Evolutionary conservation across 2,797 vertebrate genomes (phyloP).

Genomic region (Synanceia verrucosa): DNA sequence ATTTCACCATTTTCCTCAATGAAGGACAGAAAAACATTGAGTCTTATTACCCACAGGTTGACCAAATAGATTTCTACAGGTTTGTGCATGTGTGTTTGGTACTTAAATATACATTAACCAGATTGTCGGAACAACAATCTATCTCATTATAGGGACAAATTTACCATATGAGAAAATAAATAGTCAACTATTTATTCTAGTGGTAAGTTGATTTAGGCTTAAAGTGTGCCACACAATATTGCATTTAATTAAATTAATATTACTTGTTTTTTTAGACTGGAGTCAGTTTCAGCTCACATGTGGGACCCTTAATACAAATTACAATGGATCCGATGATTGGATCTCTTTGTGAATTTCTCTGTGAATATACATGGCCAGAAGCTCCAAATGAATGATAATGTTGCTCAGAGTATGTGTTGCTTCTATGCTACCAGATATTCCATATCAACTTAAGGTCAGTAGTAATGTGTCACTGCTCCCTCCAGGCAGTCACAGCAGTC

Average conservation of each 20-base stretch:
- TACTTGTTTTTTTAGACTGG: too few relatives aligned
- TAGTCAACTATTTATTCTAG: too few relatives aligned
- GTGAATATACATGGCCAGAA: too few relatives aligned
- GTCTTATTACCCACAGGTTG: slow-evolving; percentile 83
- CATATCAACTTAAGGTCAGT: not conserved
- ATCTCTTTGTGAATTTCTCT: too few relatives aligned
- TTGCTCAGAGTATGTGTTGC: not conserved
- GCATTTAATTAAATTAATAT: too few relatives aligned
- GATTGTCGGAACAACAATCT: not conserved
- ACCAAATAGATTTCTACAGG: slow-evolving; percentile 94
- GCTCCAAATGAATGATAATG: not conserved
- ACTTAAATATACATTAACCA: not conserved
- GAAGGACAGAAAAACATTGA: slow-evolving; percentile 83
- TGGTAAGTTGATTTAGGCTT: not conserved
- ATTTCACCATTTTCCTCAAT: slow-evolving; percentile 84
- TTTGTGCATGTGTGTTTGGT: slow-evolving; percentile 53
- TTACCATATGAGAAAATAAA: not conserved
- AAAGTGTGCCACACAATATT: too few relatives aligned
- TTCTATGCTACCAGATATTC: not conserved
- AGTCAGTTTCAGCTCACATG: too few relatives aligned
- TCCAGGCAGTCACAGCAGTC: not conserved
- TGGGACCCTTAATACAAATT: too few relatives aligned
- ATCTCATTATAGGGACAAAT: slow-evolving; percentile 1
- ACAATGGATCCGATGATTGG: too few relatives aligned
- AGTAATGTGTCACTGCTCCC: not conserved